These are phyloP conservation scores for Drosophila chauvacae DNA, from an alignment of 1,140 invertebrate species.

Conservation along the genomic window DNA sequence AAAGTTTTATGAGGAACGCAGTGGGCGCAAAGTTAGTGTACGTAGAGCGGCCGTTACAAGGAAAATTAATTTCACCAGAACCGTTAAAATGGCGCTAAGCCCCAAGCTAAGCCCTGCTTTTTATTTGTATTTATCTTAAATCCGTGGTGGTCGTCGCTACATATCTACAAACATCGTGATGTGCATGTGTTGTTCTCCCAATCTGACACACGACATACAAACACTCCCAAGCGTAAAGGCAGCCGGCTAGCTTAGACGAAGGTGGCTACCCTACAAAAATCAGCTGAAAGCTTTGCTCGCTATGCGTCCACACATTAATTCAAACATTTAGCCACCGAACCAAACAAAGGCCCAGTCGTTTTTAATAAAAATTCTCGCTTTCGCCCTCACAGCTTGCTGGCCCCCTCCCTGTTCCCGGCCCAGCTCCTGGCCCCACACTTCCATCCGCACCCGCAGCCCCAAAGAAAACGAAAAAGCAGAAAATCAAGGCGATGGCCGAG, in stretches of 20 bases:
- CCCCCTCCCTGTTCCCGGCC: not conserved
- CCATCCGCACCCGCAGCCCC: not conserved
- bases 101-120: not conserved
- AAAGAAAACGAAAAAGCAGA: constrained; percentile 49
- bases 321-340: constrained; percentile 14
- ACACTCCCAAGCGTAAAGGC: constrained; percentile 3
- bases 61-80: constrained; percentile 10
- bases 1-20: constrained; percentile 37
- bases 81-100: not conserved
- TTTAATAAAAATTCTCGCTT: constrained; percentile 11
- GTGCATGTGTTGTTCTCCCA: constrained; percentile 10
- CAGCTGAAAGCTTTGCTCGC: constrained; percentile 43
- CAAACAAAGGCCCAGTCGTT: constrained; percentile 32
- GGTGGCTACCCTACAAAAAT: constrained; percentile 55
- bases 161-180: constrained; percentile 7
- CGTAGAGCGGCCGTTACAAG: constrained; percentile 1
- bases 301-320: constrained; percentile 31
- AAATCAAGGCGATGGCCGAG: constrained; percentile 57
- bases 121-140: constrained; percentile 5
- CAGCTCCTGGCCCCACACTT: not conserved
- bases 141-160: not conserved
- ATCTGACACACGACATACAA: not conserved
- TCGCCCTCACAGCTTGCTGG: constrained; percentile 23
- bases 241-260: constrained; percentile 28
- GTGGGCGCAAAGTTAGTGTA: not conserved